A percentile compares a stretch with the other conserved stretches of the same genome.
These are phyloP conservation scores for Parazoanthus swiftii DNA, from an alignment of 92 coral and sea anemone species.

Conservation along the genomic window DNA sequence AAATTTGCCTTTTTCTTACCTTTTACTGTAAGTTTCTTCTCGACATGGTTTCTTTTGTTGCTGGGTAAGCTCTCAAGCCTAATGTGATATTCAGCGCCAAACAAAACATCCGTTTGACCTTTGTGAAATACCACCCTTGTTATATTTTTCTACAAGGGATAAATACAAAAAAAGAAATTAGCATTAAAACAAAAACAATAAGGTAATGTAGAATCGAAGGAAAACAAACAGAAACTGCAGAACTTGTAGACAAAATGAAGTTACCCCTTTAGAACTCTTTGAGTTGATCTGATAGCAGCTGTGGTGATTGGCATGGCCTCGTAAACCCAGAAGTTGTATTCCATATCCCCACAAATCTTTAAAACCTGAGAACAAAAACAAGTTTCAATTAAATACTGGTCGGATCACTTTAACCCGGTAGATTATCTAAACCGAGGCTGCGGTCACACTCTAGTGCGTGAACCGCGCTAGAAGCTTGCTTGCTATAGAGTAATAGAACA, in stretches of 20 bases:
- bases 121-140: neutral
- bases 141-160: neutral
- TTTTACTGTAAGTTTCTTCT: neutral
- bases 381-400: neutral
- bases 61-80: neutral
- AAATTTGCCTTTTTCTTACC: neutral
- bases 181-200: neutral
- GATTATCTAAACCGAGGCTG: too few species aligned
- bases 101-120: neutral
- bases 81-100: neutral
- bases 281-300: neutral
- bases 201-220: neutral
- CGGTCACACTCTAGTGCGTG: too few species aligned
- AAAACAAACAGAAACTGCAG: neutral
- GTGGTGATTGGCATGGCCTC: neutral
- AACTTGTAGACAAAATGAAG: too few species aligned
- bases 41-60: neutral
- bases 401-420: too few species aligned
- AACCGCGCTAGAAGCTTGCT: too few species aligned
- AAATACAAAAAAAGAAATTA: neutral
- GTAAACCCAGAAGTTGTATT: neutral
- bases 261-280: neutral
- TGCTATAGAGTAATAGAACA: too few species aligned
- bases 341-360: constrained; percentile 16
- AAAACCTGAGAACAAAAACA: neutral